Conservation (phyloP, 2,113 vertebrate genomes). For the Tenrec ecaudatus region DNA sequence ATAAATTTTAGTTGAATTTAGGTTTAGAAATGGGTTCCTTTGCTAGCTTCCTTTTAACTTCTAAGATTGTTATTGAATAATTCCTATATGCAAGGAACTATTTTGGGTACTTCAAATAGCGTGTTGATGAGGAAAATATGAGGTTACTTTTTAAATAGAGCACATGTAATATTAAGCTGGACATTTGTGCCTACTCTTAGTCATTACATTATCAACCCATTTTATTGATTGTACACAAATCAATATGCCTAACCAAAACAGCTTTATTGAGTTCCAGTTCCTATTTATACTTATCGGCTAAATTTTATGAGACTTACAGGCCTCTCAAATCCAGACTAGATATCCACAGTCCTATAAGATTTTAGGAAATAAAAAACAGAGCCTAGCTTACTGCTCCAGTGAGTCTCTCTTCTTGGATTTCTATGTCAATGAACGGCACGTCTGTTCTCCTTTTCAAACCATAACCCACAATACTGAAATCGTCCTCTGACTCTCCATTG, state of each 20-base stretch:
- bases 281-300: neutral
- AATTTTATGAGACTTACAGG: neutral
- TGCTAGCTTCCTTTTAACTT: neutral
- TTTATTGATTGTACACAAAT: neutral
- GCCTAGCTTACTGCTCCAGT: no score
- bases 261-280: neutral
- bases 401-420: neutral
- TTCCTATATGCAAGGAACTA: neutral
- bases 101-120: neutral
- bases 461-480: neutral
- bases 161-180: no score
- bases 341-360: neutral
- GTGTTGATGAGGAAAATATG: neutral
- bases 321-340: neutral
- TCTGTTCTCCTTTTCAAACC: neutral
- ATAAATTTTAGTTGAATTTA: neutral
- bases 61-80: neutral
- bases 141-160: neutral
- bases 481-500: neutral
- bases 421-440: neutral
- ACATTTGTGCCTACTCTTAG: neutral
- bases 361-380: neutral
- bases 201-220: neutral
- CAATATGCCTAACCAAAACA: neutral
- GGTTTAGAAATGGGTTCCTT: neutral